phyloP scores from a whole-genome alignment of 2,888 invertebrate species.

The Apodemia hepburni region DNA sequence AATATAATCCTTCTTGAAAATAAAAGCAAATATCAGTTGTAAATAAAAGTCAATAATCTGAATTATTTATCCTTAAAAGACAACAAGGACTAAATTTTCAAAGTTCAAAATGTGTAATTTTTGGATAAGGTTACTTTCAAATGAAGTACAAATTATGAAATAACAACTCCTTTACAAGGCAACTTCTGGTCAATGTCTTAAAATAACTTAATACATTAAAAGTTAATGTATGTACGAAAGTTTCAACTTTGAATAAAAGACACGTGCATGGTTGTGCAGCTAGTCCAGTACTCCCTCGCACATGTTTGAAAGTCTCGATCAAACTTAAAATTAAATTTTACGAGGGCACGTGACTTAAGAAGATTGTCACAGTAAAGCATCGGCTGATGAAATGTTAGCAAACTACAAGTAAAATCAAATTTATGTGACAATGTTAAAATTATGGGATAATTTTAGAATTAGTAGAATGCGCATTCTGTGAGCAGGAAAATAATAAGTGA shows the following conservation, averaged over 20 bases:
- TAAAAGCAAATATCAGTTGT: too few relatives aligned
- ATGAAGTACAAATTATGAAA: neutral
- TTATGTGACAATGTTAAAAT: too few relatives aligned
- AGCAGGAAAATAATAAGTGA: too few relatives aligned
- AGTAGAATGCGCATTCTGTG: too few relatives aligned
- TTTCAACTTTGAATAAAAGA: constrained; percentile 8
- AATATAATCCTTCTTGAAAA: too few relatives aligned
- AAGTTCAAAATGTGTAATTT: too few relatives aligned
- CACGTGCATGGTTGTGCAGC: neutral
- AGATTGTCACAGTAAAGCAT: neutral
- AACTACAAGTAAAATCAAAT: neutral
- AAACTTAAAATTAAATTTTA: constrained; percentile 12
- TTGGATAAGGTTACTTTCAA: neutral
- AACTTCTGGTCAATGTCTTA: constrained; percentile 5
- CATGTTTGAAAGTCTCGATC: neutral
- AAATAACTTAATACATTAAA: constrained; percentile 4
- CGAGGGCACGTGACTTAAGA: constrained; percentile 3
- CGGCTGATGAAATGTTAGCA: neutral
- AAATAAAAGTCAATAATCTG: too few relatives aligned
- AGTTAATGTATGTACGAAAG: constrained; percentile 10
- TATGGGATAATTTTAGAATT: too few relatives aligned
- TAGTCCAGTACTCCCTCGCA: neutral
- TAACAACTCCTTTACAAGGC: neutral
- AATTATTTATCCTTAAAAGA: too few relatives aligned
- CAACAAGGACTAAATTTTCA: too few relatives aligned